Percentiles rank a stretch among this genome's conserved stretches.
phyloP scores from a whole-genome alignment of 2,888 invertebrate species.

The Agelastica alni region DNA sequence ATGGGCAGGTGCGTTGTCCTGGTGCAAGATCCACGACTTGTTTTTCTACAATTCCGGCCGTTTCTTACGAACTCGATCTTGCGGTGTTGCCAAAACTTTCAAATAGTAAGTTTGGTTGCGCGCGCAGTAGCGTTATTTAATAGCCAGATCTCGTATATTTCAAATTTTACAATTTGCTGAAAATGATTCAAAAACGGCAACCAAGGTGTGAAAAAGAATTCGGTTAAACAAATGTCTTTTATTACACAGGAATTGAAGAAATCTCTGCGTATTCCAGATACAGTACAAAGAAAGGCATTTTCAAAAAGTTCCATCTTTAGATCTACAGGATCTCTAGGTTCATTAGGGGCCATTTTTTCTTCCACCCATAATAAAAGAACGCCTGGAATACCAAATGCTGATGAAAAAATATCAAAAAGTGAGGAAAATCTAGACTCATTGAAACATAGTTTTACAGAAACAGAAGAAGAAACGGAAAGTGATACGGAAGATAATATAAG shows the following conservation, averaged over 20 bases:
- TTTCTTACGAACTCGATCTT: too few relatives aligned
- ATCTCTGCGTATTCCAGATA: conserved; percentile 63
- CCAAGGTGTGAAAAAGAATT: too few relatives aligned
- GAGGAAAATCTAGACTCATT: conserved; percentile 50
- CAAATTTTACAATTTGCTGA: too few relatives aligned
- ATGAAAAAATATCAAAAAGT: conserved; percentile 43
- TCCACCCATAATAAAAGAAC: conserved; percentile 39
- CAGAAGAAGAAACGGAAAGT: conserved; percentile 34
- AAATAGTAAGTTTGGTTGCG: too few relatives aligned
- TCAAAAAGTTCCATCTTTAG: conserved; percentile 44
- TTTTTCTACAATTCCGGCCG: too few relatives aligned
- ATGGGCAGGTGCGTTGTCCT: too few relatives aligned
- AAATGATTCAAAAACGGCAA: too few relatives aligned
- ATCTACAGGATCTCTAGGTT: conserved; percentile 49
- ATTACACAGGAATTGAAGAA: conserved; percentile 67
- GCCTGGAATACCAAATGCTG: conserved; percentile 37
- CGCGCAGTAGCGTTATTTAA: too few relatives aligned
- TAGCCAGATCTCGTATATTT: too few relatives aligned
- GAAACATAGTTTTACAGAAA: conserved; percentile 40
- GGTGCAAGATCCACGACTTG: too few relatives aligned
- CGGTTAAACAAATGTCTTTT: too few relatives aligned
- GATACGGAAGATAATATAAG: conserved; percentile 27
- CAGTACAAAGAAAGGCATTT: conserved; percentile 46
- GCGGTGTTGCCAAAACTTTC: too few relatives aligned
- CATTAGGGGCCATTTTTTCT: conserved; percentile 49